Percentiles rank a stretch among this genome's conserved stretches.
Evolutionary conservation across 2,888 invertebrate genomes (phyloP).

Genomic region (Coelinius sp.): DNA sequence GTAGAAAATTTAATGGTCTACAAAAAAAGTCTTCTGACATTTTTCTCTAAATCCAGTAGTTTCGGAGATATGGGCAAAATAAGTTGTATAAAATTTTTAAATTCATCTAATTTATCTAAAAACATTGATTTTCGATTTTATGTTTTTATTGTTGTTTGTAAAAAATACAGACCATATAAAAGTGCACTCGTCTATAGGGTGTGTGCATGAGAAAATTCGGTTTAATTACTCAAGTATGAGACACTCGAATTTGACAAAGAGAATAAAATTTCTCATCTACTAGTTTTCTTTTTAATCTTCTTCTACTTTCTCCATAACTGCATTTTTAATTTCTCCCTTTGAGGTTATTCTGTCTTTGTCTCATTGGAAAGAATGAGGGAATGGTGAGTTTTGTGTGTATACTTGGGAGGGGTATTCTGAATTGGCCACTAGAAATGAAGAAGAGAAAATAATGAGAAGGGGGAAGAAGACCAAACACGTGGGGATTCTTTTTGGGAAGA

Average conservation of each 20-base stretch:
- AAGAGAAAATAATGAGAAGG: background rate
- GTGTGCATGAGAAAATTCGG: conserved; percentile 20
- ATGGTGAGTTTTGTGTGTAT: background rate
- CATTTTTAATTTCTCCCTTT: conserved; percentile 19
- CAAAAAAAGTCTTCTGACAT: too few relatives aligned
- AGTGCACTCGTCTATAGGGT: conserved; percentile 6
- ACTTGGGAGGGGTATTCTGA: background rate
- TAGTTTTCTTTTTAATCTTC: background rate
- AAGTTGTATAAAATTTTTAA: too few relatives aligned
- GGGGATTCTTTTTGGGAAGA: conserved; percentile 28
- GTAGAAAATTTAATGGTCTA: too few relatives aligned
- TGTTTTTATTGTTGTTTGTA: background rate
- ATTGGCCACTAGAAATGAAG: conserved; percentile 34
- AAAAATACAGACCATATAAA: background rate
- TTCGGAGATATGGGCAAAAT: too few relatives aligned
- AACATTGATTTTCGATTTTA: background rate
- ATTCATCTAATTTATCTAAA: background rate
- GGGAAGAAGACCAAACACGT: conserved; percentile 40
- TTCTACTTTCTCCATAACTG: background rate
- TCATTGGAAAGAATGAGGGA: background rate
- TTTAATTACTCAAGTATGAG: conserved; percentile 13
- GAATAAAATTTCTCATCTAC: conserved; percentile 4
- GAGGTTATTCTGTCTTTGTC: conserved; percentile 7
- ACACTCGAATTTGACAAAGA: conserved; percentile 13
- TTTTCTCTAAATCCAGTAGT: too few relatives aligned